A percentile compares a stretch with the other conserved stretches of the same genome.
phyloP scores from a whole-genome alignment of 2,797 vertebrate species.

The Merluccius polli region DNA sequence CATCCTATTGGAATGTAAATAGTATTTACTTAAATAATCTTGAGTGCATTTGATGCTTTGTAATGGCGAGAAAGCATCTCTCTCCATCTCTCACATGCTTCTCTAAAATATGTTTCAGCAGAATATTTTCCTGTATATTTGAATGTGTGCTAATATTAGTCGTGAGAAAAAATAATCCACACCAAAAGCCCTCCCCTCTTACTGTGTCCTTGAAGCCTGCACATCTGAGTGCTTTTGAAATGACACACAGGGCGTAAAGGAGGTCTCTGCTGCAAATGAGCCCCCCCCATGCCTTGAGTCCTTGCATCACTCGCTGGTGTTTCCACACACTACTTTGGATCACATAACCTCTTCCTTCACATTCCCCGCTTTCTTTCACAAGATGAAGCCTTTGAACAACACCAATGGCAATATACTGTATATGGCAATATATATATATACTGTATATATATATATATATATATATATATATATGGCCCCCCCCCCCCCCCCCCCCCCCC shows the following conservation, averaged over 20 bases:
- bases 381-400: conserved; percentile 52
- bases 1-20: background rate
- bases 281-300: conserved; percentile 42
- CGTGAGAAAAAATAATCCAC: background rate
- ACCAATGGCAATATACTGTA: conserved; percentile 13
- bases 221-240: background rate
- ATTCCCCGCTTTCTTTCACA: conserved; percentile 12
- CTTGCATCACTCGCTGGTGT: conserved; percentile 44
- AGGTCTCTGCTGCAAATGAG: conserved; percentile 53
- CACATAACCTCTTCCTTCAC: conserved; percentile 31
- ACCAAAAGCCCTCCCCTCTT: background rate
- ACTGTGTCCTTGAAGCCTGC: background rate
- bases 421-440: background rate
- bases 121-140: conserved; percentile 37
- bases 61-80: conserved; percentile 18
- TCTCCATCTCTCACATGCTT: conserved; percentile 38
- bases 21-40: background rate
- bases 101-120: background rate
- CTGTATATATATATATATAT: background rate
- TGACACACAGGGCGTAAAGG: background rate
- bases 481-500: too few relatives aligned
- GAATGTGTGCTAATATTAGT: conserved; percentile 62
- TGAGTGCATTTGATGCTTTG: background rate
- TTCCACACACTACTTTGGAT: conserved; percentile 16
- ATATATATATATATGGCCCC: background rate